Conservation (phyloP, 2,113 vertebrate genomes). For the Limanda limanda region DNA sequence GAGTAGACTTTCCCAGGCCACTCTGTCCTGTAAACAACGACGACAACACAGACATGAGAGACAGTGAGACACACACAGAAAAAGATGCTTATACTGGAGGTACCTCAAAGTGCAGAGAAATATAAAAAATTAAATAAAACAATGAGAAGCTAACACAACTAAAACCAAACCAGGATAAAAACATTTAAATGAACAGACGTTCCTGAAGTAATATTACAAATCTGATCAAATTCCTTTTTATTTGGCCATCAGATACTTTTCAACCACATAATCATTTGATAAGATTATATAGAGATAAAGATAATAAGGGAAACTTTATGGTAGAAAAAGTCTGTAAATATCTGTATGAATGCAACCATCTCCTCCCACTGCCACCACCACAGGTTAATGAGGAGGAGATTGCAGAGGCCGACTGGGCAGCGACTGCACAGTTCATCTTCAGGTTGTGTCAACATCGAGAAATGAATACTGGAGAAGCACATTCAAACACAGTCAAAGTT, state of each 20-base stretch:
- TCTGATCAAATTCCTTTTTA: no score
- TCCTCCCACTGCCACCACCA: conserved; percentile 5
- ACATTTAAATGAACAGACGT: no score
- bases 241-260: no score
- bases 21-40: conserved; percentile 89
- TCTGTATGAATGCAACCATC: background rate
- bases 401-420: conserved; percentile 2
- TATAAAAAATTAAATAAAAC: no score
- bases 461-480: conserved; percentile 8
- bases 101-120: no score
- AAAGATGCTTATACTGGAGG: background rate
- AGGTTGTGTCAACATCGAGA: conserved; percentile 38
- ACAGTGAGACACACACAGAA: conserved; percentile 15
- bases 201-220: no score
- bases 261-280: no score
- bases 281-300: no score
- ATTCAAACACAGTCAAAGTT: background rate
- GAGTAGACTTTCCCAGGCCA: conserved; percentile 95
- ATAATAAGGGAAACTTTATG: no score
- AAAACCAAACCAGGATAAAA: no score
- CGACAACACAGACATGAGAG: background rate
- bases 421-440: conserved; percentile 37
- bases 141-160: no score
- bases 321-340: background rate
- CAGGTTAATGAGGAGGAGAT: conserved; percentile 23